Conservation (phyloP, 2,888 invertebrate species). For the Andrena dorsata region DNA sequence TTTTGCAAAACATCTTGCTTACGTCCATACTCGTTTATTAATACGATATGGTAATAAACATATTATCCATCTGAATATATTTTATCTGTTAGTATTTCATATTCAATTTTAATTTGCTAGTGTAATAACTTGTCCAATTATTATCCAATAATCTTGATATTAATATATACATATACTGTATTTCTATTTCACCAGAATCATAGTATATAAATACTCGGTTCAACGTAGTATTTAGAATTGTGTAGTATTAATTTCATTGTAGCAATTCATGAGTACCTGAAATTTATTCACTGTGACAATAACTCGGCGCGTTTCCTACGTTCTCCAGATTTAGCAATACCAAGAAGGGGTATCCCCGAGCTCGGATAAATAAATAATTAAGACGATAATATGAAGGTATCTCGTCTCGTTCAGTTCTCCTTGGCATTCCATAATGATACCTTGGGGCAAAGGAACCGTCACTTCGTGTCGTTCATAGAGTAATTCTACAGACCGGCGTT, state of each 20-base stretch:
- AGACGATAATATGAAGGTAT: slow-evolving; percentile 59
- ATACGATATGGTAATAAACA: neutral
- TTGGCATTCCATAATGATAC: slow-evolving; percentile 67
- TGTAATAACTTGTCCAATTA: neutral
- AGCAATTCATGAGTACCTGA: neutral
- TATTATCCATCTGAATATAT: neutral
- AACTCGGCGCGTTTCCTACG: no score
- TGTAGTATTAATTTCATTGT: neutral
- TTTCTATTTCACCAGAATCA: neutral
- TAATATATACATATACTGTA: no score
- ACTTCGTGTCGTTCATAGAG: slow-evolving; percentile 68
- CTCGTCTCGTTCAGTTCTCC: slow-evolving; percentile 58
- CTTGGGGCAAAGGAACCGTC: slow-evolving; percentile 69
- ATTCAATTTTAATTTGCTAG: neutral
- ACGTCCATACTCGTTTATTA: neutral
- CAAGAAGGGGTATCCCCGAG: slow-evolving; percentile 28
- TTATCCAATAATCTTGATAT: neutral
- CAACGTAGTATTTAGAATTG: no score
- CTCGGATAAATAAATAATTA: slow-evolving; percentile 55
- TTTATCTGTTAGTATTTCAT: neutral
- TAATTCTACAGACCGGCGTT: slow-evolving; percentile 67
- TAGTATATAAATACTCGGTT: no score
- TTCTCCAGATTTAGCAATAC: neutral
- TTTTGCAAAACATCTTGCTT: slow-evolving; percentile 17
- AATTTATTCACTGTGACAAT: no score